Evolutionary conservation across 2,888 invertebrate species (phyloP), one percentile per base, ranked within the genome.

Genomic region (Aphidoletes aphidimyza): DNA sequence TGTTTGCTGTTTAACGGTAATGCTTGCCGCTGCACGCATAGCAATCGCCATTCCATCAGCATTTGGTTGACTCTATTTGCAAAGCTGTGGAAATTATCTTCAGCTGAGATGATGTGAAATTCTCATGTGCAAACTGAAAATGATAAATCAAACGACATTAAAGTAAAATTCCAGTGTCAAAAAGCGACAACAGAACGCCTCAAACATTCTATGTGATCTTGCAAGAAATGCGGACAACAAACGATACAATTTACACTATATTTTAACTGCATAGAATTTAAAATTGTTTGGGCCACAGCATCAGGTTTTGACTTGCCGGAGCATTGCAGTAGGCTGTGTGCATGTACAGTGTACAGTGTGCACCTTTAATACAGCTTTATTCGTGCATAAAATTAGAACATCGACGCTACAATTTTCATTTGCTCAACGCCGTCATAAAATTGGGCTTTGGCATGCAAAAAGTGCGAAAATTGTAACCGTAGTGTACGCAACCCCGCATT

Each of bases 321-420:
- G 14, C 69, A 11, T n/a, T n/a, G n/a, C n/a, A n/a, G n/a, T n/a
- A n/a, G n/a, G n/a, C n/a, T n/a, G n/a, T n/a, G n/a, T n/a, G n/a
- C n/a, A n/a, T n/a, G n/a, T n/a, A n/a, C n/a, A n/a, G n/a, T n/a
- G n/a, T n/a, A 34, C 30, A 14, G 30, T 69, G 69, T 14, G 8
- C 47, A 69, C 30, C 69, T 69, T 30, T 69, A 69, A 69, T 34
- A 69, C 30, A 30, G n/a, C 69, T 69, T n/a, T 81, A 81, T 81
- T 81, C 81, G 37, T 81, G 81, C 81, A 81, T 37, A 81, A 81
- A 81, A 81, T 81, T 81, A 81, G 81, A 81, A 37, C 81, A 37
- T 81, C 37, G 36, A 81, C 37, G 81, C 11, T 81, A 37, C 37
- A 81, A 81, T 81, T 37, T 81, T 81, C 81, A 81, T 81, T 81